Evolutionary conservation across 1,140 invertebrate genomes (phyloP), one percentile per base, ranked within the genome.

Genomic region (Artemia franciscana): DNA sequence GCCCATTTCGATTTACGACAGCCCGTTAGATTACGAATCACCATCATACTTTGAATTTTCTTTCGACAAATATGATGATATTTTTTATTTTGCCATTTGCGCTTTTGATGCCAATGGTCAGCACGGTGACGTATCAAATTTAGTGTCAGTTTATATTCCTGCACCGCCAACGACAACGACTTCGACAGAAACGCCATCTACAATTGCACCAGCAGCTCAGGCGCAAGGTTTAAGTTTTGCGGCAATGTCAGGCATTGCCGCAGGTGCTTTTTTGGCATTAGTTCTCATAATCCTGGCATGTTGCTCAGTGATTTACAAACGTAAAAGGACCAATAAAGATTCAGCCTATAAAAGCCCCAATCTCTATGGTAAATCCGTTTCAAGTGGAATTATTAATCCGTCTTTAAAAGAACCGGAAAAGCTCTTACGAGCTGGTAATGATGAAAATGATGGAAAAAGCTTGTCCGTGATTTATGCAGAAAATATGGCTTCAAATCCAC

Each of bases 101-200:
- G 76, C 78, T 0, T 73, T 76, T 59, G 74, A 74, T 62, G 67
- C 69, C 9, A 63, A 64, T n/a, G 71, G 70, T 12, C 71, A 73
- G 30, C 68, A 70, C 5, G 75, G 76, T 1, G 75, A 75, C 3
- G 67, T 78, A 21, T 82, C 80, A 0, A 82, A 82, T 68, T 76
- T 77, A 67, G 77, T 78, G 4, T 67, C 74, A n/a, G 70, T 78
- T 24, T 71, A 73, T 28, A 73, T 79, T 2, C 75, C 76, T 1
- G 57, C 68, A 23, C 66, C 66, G 18, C 66, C 67, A 7, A 69
- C 64, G 15, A 67, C 67, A 30, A 65, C 65, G 5, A 61, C 64
- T 9, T 62, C 66, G 2, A 51, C 39, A 12, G 21, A 15, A 51
- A 18, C 39, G 39, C 58, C 65, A 7, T 39, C 58, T 3, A 63